Evolutionary conservation across 2,888 invertebrate genomes (phyloP), one percentile per base, ranked within the genome.

Genomic region (Lasioglossum malachurum): DNA sequence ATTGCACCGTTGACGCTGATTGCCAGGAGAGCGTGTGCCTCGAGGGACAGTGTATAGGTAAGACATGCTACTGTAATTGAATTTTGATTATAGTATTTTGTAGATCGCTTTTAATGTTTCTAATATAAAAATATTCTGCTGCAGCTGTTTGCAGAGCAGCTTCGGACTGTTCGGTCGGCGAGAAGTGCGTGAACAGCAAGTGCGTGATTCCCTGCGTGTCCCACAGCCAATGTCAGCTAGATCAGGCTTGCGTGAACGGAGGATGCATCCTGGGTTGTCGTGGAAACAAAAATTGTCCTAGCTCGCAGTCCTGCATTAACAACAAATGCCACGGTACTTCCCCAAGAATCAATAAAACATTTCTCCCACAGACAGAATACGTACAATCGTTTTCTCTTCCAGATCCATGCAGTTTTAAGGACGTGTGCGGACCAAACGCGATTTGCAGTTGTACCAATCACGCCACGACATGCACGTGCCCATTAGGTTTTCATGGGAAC

Each of bases 201-300:
- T 99, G 98, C 93, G 96, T 97, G 85, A 96, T 97, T n/a, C 97
- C 98, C 83, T 98, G 99, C 91, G 96, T 96, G 76, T 97, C 97
- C 82, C 98, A 98, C 94, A 97, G 97, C 74, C 98, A 98, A 94
- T 99, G 99, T 94, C 96, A 97, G 77, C 95, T 96, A 46, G 97
- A 97, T 76, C 97, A 98, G 95, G 98, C 98, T 19, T 99, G 99
- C 94, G 96, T 98, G 23, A 96, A 96, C 87, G 98, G 98, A 10
- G 96, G 97, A 86, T 99, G 99, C 94, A 95, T 97, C 4, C 96
- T 98, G 82, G 99, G 99, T 38, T 99, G 99, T 94, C 96, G 98
- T 92, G 97, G 97, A 91, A 98, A 98, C 93, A 97, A 97, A 92
- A 98, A 98, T 92, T 99, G 99, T 93, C 96, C 96, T 0, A 96